Evolutionary conservation across 2,113 vertebrate genomes (phyloP).

Genomic region (Callionymus lyra): DNA sequence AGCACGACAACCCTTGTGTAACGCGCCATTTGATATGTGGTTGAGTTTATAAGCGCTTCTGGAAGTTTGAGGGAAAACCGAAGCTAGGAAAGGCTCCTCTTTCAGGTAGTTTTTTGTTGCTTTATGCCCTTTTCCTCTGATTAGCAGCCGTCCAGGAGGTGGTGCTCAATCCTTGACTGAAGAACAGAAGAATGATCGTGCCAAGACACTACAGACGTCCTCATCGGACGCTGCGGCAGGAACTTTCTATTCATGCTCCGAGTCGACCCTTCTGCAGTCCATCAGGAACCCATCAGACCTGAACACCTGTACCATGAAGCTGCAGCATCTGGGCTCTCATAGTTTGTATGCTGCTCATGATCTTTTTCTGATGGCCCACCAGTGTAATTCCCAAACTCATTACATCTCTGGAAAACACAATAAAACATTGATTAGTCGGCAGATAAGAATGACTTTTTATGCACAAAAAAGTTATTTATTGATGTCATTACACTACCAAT

Average conservation of each 20-base stretch:
- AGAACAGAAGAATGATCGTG: conserved; percentile 45
- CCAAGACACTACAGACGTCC: conserved; percentile 21
- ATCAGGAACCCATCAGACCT: conserved; percentile 76
- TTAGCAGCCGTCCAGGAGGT: conserved; percentile 45
- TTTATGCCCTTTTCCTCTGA: conserved; percentile 28
- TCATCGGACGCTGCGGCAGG: conserved; percentile 62
- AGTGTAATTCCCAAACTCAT: conserved; percentile 97
- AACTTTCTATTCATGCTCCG: conserved; percentile 43
- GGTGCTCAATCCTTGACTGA: conserved; percentile 42
- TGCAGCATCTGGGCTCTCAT: conserved; percentile 98
- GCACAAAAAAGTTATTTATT: neutral
- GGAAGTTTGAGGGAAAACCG: conserved; percentile 6
- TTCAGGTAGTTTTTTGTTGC: conserved; percentile 78
- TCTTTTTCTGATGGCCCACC: conserved; percentile 98
- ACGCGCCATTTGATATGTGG: conserved; percentile 53
- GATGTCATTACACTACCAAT: too few relatives aligned
- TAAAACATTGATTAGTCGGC: conserved; percentile 44
- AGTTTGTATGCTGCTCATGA: conserved; percentile 99
- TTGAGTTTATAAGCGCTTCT: conserved; percentile 47
- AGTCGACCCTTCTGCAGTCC: conserved; percentile 44
- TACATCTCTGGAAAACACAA: conserved; percentile 82
- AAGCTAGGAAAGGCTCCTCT: conserved; percentile 38
- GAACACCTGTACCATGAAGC: conserved; percentile 93
- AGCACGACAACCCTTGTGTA: conserved; percentile 34
- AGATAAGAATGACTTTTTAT: conserved; percentile 1